Conservation (phyloP, 1,140 invertebrate genomes). For the honey bee (Apis mellifera) region DNA sequence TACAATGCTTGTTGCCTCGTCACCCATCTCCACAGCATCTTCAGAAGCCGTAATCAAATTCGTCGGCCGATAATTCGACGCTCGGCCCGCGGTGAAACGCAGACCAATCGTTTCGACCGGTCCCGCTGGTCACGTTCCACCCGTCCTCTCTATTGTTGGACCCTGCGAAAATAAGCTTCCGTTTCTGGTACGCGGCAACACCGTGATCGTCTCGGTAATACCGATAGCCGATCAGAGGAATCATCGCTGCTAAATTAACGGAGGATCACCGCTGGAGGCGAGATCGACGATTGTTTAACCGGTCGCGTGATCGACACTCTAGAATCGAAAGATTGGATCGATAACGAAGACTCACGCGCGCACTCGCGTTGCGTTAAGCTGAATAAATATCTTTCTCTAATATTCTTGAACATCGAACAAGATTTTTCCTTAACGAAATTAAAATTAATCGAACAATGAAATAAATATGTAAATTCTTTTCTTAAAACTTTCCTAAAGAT, state of each 20-base stretch:
- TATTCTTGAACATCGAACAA: no score
- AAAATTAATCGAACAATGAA: no score
- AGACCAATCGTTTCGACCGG: background rate
- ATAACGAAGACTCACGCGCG: no score
- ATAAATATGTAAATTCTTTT: no score
- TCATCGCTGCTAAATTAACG: conserved; percentile 31
- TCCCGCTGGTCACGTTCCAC: conserved; percentile 22
- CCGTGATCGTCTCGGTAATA: background rate
- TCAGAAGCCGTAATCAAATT: conserved; percentile 70
- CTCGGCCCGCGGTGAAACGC: conserved; percentile 25
- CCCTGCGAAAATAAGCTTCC: conserved; percentile 34
- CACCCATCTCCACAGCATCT: conserved; percentile 66
- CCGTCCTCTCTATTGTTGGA: conserved; percentile 12
- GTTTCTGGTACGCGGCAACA: conserved; percentile 27
- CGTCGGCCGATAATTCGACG: conserved; percentile 62
- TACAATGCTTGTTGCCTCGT: conserved; percentile 69
- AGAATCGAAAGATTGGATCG: background rate
- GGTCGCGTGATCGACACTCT: background rate
- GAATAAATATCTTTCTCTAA: background rate
- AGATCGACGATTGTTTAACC: background rate
- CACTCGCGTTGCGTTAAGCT: no score
- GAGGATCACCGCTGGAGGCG: background rate
- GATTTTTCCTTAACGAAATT: no score
- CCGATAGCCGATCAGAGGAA: conserved; percentile 29
- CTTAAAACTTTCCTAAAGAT: no score